Conservation (phyloP, 2,888 invertebrate genomes). For the Athalia cordata region DNA sequence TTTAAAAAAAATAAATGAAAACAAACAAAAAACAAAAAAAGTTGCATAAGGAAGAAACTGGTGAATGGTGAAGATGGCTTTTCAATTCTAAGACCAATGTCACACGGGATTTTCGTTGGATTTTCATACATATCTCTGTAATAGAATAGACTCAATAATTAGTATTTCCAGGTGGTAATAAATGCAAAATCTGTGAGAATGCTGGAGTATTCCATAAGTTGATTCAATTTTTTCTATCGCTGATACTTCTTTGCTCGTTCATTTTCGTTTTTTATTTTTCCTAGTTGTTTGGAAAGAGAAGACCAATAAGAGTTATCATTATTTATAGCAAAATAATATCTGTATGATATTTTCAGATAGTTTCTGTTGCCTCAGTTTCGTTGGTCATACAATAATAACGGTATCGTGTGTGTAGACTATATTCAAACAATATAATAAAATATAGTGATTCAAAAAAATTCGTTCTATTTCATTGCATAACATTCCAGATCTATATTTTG, state of each 20-base stretch:
- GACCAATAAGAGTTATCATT: slow-evolving; percentile 46
- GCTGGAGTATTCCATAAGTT: slow-evolving; percentile 14
- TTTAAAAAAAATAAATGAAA: neutral
- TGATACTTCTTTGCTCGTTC: slow-evolving; percentile 19
- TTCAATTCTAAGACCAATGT: slow-evolving; percentile 29
- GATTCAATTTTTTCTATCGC: neutral
- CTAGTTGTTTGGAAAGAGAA: slow-evolving; percentile 50
- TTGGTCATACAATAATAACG: neutral
- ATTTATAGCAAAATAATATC: slow-evolving; percentile 38
- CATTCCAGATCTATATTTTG: neutral
- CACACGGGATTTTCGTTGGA: slow-evolving; percentile 10
- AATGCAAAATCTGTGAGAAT: neutral
- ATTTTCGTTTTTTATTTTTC: slow-evolving; percentile 38
- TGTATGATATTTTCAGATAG: slow-evolving; percentile 39
- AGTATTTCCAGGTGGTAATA: slow-evolving; percentile 8
- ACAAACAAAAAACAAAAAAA: too few relatives aligned
- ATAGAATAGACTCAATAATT: slow-evolving; percentile 14
- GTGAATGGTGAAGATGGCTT: slow-evolving; percentile 2
- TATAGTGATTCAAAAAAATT: neutral
- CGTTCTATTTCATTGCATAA: slow-evolving; percentile 1
- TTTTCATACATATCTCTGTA: neutral
- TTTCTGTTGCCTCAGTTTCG: neutral
- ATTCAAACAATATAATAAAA: slow-evolving; percentile 5
- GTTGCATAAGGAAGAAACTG: too few relatives aligned
- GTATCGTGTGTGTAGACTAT: slow-evolving; percentile 16